These are phyloP conservation scores for Seira sanloemensis DNA, from an alignment of 2,888 invertebrate species.

Conservation along the genomic window DNA sequence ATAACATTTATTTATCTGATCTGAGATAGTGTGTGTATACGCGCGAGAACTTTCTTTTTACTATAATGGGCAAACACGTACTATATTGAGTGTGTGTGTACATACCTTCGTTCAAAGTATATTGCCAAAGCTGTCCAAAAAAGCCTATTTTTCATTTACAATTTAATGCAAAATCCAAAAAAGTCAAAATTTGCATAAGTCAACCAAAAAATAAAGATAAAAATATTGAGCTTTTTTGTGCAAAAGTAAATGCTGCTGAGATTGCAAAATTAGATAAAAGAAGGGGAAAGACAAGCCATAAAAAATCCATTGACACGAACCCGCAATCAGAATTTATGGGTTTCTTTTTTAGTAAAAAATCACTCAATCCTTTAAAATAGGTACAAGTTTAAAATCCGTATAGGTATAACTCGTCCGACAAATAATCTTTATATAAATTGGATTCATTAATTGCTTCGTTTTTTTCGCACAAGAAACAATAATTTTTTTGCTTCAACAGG, in stretches of 20 bases:
- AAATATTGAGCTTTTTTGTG: conserved; percentile 10
- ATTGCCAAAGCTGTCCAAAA: conserved; percentile 35
- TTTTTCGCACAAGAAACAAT: no score
- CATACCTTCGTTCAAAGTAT: no score
- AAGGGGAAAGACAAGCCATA: background rate
- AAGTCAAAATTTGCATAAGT: conserved; percentile 11
- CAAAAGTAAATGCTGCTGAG: background rate
- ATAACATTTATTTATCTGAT: background rate
- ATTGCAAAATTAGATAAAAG: background rate
- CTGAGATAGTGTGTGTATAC: background rate
- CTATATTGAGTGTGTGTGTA: background rate
- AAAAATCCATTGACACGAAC: background rate
- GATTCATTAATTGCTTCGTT: no score
- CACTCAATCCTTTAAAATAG: no score
- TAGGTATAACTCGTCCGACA: no score
- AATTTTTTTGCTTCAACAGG: no score
- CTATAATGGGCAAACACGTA: conserved; percentile 10
- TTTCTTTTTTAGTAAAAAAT: background rate
- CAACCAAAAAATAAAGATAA: background rate
- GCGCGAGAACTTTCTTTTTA: background rate
- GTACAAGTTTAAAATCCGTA: no score
- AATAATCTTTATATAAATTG: no score
- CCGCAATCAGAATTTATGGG: background rate
- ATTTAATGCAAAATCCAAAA: background rate
- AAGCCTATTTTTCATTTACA: conserved; percentile 45